These are phyloP conservation scores for Bombus affinis DNA, from an alignment of 1,140 invertebrate species.

Conservation along the genomic window DNA sequence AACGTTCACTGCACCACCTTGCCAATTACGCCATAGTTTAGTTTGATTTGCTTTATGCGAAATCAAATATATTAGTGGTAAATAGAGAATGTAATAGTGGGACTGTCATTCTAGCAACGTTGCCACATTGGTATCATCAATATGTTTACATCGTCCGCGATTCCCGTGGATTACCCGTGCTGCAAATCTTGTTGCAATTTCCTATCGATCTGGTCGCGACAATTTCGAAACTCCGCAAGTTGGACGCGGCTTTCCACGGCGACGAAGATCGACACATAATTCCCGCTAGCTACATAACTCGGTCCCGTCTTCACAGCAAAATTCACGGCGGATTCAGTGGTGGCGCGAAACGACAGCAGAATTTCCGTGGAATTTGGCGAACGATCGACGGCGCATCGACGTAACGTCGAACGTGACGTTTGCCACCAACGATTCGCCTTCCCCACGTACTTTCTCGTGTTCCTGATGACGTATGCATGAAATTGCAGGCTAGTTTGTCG, in stretches of 20 bases:
- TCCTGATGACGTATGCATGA: constrained; percentile 67
- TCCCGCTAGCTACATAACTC: constrained; percentile 31
- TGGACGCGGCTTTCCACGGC: constrained; percentile 1
- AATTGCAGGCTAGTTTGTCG: constrained; percentile 62
- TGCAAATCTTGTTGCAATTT: constrained; percentile 17
- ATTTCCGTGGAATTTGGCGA: constrained; percentile 62
- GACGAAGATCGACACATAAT: constrained; percentile 56
- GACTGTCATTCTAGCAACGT: not conserved
- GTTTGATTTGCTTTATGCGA: not conserved
- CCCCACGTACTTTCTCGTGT: constrained; percentile 1
- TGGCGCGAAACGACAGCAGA: constrained; percentile 47
- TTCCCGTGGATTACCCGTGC: no score
- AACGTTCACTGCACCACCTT: not conserved
- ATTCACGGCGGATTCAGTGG: constrained; percentile 40
- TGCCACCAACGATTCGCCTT: constrained; percentile 43
- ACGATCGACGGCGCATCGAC: constrained; percentile 57
- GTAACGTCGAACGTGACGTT: constrained; percentile 59
- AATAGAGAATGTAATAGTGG: not conserved
- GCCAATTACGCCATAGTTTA: not conserved
- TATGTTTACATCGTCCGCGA: not conserved
- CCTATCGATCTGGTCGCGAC: constrained; percentile 4
- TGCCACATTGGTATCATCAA: not conserved
- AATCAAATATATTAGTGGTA: not conserved
- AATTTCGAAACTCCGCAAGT: constrained; percentile 13
- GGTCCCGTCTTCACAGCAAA: constrained; percentile 34